These are phyloP conservation scores for Nyctibius grandis DNA, from an alignment of 2,797 vertebrate genomes.

Conservation along the genomic window DNA sequence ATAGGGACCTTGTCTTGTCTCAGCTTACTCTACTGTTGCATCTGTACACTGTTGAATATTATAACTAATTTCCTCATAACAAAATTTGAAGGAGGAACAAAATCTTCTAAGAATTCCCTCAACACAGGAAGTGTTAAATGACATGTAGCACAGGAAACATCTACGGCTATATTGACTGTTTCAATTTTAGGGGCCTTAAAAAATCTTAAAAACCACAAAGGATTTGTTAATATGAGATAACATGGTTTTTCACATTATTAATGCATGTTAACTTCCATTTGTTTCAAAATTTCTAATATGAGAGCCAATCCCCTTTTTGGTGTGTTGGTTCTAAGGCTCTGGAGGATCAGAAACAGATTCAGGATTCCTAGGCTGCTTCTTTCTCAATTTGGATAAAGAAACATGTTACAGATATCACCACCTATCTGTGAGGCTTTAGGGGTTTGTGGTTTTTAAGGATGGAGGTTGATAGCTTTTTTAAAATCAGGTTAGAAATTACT, in stretches of 20 bases:
- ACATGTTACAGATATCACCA: neutral
- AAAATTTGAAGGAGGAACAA: neutral
- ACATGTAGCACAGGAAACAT: neutral
- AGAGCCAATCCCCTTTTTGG: neutral
- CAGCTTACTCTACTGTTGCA: neutral
- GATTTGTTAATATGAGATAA: neutral
- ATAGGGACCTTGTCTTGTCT: neutral
- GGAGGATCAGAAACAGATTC: neutral
- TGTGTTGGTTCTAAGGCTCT: neutral
- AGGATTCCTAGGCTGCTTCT: neutral
- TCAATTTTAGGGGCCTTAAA: neutral
- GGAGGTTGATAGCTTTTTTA: neutral
- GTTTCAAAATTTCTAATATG: neutral
- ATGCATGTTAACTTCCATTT: neutral
- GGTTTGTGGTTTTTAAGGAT: neutral
- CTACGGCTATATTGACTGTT: neutral
- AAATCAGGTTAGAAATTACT: constrained; percentile 12
- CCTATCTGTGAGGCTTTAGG: neutral
- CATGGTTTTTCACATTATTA: neutral
- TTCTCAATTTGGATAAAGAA: neutral
- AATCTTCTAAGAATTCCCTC: neutral
- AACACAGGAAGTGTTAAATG: neutral
- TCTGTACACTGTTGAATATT: neutral
- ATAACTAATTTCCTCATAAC: neutral
- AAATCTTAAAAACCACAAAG: neutral